phyloP scores from a whole-genome alignment of 2,113 vertebrate genomes.

The Rutilus rutilus region DNA sequence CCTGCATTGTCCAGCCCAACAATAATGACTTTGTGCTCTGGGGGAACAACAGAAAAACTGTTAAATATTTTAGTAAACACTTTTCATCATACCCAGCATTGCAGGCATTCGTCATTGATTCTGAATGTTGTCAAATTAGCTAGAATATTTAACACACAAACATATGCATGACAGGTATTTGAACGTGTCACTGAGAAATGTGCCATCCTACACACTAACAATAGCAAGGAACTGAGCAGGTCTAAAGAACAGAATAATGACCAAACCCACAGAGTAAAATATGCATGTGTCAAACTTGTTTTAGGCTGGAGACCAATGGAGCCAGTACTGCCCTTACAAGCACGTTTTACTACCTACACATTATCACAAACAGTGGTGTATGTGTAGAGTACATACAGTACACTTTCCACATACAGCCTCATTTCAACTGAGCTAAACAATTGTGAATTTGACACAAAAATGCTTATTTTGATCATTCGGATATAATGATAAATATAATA shows the following conservation, averaged over 20 bases:
- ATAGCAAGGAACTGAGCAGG: not conserved
- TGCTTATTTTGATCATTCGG: no score
- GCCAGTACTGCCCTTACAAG: not conserved
- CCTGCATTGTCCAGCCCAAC: conserved; percentile 98
- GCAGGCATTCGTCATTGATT: not conserved
- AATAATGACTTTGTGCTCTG: conserved; percentile 99
- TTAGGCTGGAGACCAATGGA: not conserved
- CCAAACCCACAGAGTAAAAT: not conserved
- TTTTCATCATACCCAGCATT: conserved; percentile 24
- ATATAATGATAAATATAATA: no score
- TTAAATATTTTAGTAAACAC: conserved; percentile 28
- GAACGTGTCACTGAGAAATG: not conserved
- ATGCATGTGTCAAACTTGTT: not conserved
- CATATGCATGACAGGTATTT: not conserved
- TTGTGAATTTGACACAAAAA: not conserved
- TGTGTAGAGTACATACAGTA: not conserved
- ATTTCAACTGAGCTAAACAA: not conserved
- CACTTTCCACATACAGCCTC: not conserved
- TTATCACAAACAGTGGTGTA: not conserved
- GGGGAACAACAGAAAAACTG: conserved; percentile 61
- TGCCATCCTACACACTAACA: not conserved
- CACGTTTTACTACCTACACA: not conserved
- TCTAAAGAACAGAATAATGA: not conserved
- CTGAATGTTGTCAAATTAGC: not conserved
- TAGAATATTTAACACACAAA: not conserved